Percentiles rank a stretch among this genome's conserved stretches.
These are phyloP conservation scores for Eupithecia dodoneata DNA, from an alignment of 2,888 invertebrate genomes.

Conservation along the genomic window DNA sequence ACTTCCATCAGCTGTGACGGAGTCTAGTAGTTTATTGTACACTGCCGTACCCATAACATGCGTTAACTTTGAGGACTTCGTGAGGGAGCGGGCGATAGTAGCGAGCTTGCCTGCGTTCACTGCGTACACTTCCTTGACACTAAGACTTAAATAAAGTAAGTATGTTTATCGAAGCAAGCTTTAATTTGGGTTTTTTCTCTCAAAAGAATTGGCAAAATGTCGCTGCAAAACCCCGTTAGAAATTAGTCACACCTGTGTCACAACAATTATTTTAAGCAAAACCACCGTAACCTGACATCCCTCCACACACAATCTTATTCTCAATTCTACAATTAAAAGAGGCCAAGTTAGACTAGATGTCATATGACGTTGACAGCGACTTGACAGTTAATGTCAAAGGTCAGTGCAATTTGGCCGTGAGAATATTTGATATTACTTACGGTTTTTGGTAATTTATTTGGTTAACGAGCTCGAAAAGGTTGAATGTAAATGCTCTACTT, in stretches of 20 bases:
- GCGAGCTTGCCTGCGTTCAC: too few species aligned
- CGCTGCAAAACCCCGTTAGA: conserved; percentile 65
- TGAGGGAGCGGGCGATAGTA: too few species aligned
- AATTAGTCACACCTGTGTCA: conserved; percentile 68
- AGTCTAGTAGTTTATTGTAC: too few species aligned
- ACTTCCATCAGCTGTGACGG: too few species aligned
- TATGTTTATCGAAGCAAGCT: neutral
- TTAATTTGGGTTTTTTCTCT: neutral
- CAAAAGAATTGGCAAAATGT: neutral
- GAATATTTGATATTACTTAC: conserved; percentile 60
- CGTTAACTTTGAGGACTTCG: too few species aligned
- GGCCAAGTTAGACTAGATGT: conserved; percentile 55
- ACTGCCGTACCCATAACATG: too few species aligned
- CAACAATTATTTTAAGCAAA: conserved; percentile 66
- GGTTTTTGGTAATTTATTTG: conserved; percentile 39
- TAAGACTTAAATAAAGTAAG: too few species aligned
- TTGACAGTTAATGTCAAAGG: conserved; percentile 75
- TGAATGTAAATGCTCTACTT: conserved; percentile 9
- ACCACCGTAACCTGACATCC: conserved; percentile 55
- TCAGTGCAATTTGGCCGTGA: conserved; percentile 72
- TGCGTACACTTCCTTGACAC: too few species aligned
- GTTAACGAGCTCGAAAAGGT: conserved; percentile 35
- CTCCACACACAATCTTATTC: neutral
- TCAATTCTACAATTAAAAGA: conserved; percentile 5
- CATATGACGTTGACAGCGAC: conserved; percentile 70